phyloP scores from a whole-genome alignment of 1,140 invertebrate genomes.

The Microplitis mediator region DNA sequence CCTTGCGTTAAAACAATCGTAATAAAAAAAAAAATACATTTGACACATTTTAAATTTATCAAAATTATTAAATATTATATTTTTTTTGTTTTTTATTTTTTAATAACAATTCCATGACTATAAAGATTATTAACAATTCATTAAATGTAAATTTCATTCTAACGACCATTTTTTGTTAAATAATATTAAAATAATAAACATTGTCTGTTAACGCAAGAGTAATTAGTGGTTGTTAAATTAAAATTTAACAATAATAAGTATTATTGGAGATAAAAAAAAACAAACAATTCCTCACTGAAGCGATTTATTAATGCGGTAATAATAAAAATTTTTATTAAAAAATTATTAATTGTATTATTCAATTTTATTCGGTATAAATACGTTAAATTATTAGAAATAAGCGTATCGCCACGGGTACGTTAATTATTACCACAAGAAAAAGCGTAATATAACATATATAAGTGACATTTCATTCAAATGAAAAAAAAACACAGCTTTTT shows the following conservation, averaged over 20 bases:
- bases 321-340: conserved; percentile 29
- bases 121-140: too few species aligned
- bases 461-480: conserved; percentile 23
- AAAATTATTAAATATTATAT: neutral
- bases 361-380: conserved; percentile 53
- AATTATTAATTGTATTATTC: conserved; percentile 57
- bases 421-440: neutral
- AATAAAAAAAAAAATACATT: neutral
- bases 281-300: conserved; percentile 41
- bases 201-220: conserved; percentile 11
- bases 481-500: conserved; percentile 5
- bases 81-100: too few species aligned
- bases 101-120: neutral
- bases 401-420: conserved; percentile 37
- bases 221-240: neutral
- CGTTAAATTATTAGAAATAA: conserved; percentile 56
- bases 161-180: too few species aligned
- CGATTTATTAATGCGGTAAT: conserved; percentile 31
- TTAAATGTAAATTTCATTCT: neutral
- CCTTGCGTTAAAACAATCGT: conserved; percentile 16
- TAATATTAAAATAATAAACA: too few species aligned
- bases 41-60: conserved; percentile 7
- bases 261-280: conserved; percentile 29
- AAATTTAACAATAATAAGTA: neutral
- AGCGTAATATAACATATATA: neutral